Evolutionary conservation across 2,888 invertebrate species (phyloP).

Genomic region (Drosophila diplacantha): DNA sequence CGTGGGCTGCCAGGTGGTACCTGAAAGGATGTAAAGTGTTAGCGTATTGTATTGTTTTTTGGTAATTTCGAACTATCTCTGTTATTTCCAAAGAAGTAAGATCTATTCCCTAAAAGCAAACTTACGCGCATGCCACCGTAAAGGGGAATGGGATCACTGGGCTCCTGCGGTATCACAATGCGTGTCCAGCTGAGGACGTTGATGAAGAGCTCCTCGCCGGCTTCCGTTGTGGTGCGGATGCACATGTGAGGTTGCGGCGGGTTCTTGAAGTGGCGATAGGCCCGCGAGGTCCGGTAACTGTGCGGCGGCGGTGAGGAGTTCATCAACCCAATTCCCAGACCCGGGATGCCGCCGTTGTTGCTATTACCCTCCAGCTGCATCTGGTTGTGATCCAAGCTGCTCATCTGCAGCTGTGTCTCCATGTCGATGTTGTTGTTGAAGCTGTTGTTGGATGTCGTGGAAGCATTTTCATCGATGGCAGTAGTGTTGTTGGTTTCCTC

Average conservation of each 20-base stretch:
- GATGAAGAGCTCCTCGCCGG: conserved; percentile 80
- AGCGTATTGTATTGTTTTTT: too few species aligned
- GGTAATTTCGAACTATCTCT: not conserved
- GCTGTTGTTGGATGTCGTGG: conserved; percentile 30
- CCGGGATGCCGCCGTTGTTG: conserved; percentile 34
- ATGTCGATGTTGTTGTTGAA: conserved; percentile 43
- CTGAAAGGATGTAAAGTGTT: conserved; percentile 65
- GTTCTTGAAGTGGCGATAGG: conserved; percentile 84
- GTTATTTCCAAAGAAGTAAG: not conserved
- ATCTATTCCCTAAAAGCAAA: conserved; percentile 1
- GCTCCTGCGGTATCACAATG: conserved; percentile 83
- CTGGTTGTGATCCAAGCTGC: conserved; percentile 25
- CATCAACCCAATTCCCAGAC: conserved; percentile 62
- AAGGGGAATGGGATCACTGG: conserved; percentile 83
- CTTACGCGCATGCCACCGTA: conserved; percentile 85
- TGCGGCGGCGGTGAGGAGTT: conserved; percentile 79
- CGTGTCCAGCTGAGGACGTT: conserved; percentile 87
- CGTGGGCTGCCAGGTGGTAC: conserved; percentile 82
- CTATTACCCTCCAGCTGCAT: conserved; percentile 36
- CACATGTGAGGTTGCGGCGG: conserved; percentile 88
- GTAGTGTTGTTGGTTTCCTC: conserved; percentile 32
- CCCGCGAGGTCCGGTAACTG: conserved; percentile 81
- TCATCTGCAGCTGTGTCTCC: conserved; percentile 48
- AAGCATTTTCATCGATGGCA: conserved; percentile 53
- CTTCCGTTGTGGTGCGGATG: conserved; percentile 80